These are phyloP conservation scores for Coenobita brevimanus DNA, from an alignment of 1,140 invertebrate species.

Conservation along the genomic window DNA sequence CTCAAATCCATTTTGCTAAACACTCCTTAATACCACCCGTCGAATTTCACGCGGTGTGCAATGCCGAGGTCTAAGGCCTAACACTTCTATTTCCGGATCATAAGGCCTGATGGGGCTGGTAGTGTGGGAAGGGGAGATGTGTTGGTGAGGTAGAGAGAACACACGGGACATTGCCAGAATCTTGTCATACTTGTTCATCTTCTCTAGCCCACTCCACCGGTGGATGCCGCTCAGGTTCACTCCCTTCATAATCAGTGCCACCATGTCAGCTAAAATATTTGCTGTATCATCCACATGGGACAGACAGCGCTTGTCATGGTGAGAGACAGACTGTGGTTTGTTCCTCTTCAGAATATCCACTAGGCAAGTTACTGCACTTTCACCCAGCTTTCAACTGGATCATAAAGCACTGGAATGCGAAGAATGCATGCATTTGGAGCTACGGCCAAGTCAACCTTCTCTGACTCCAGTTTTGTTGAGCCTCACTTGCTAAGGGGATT, in stretches of 20 bases:
- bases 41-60: constrained; percentile 74
- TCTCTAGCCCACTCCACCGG: constrained; percentile 77
- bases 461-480: constrained; percentile 76
- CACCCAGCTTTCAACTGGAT: constrained; percentile 75
- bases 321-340: constrained; percentile 72
- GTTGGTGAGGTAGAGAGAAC: constrained; percentile 73
- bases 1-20: constrained; percentile 47
- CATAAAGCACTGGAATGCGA: constrained; percentile 77
- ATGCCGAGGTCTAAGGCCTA: constrained; percentile 73
- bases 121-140: constrained; percentile 72
- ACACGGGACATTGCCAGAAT: constrained; percentile 74
- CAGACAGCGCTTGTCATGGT: constrained; percentile 76
- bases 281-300: constrained; percentile 76
- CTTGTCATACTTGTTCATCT: constrained; percentile 78
- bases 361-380: constrained; percentile 77
- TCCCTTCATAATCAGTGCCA: constrained; percentile 70
- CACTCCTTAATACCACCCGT: constrained; percentile 72
- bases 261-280: constrained; percentile 72
- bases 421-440: constrained; percentile 74
- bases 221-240: constrained; percentile 73
- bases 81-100: constrained; percentile 74
- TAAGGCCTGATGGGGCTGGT: constrained; percentile 73
- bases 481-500: constrained; percentile 78
- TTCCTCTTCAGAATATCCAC: constrained; percentile 72
- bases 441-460: constrained; percentile 72